These are phyloP conservation scores for Phoenoteleia sp. DNA, from an alignment of 2,888 invertebrate genomes.

Conservation along the genomic window DNA sequence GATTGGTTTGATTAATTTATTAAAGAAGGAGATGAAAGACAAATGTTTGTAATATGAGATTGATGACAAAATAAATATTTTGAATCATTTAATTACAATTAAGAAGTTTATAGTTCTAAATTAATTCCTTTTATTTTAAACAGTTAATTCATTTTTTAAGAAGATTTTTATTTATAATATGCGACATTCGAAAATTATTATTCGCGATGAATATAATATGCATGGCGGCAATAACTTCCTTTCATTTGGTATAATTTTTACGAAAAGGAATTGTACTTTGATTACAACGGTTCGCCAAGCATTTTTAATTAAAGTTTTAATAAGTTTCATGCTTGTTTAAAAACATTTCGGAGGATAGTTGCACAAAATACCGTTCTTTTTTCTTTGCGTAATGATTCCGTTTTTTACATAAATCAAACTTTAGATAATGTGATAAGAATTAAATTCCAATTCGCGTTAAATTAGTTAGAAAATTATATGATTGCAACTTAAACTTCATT, in stretches of 20 bases:
- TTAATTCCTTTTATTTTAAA: too few relatives aligned
- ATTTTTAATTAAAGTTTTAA: constrained; percentile 36
- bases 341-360: constrained; percentile 5
- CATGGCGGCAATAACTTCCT: too few relatives aligned
- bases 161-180: too few relatives aligned
- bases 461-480: constrained; percentile 11
- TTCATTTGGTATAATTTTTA: background rate
- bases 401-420: background rate
- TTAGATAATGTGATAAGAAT: too few relatives aligned
- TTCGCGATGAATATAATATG: constrained; percentile 4
- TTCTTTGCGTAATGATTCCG: background rate
- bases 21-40: too few relatives aligned
- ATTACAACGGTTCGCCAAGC: background rate
- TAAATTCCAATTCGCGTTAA: background rate
- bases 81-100: too few relatives aligned
- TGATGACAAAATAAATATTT: too few relatives aligned
- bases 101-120: too few relatives aligned
- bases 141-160: too few relatives aligned
- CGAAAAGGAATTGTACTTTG: background rate
- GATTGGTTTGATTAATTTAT: too few relatives aligned
- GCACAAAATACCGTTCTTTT: background rate
- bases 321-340: constrained; percentile 30
- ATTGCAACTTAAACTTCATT: too few relatives aligned
- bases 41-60: too few relatives aligned
- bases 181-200: constrained; percentile 9